A percentile compares a stretch with the other conserved stretches of the same genome.
phyloP scores from a whole-genome alignment of 2,113 vertebrate genomes.

The Martes martes region DNA sequence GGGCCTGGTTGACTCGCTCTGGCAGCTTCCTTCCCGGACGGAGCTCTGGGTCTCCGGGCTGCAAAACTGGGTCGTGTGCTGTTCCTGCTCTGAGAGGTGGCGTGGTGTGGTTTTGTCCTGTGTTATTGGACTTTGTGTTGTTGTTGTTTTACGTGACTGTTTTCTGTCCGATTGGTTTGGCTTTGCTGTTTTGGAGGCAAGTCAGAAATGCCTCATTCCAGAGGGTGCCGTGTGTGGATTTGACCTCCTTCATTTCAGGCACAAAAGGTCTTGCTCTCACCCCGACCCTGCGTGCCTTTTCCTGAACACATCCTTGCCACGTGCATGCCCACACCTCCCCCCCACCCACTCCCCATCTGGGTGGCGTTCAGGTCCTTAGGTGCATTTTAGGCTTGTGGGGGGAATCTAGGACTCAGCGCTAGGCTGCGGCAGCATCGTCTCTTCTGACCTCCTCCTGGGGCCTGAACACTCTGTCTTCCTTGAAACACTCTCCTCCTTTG shows the following conservation, averaged over 20 bases:
- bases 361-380: neutral
- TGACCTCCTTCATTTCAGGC: neutral
- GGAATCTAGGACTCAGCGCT: neutral
- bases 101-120: neutral
- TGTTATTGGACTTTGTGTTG: neutral
- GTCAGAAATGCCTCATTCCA: neutral
- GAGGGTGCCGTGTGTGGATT: neutral
- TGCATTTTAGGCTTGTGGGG: neutral
- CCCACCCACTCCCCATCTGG: neutral
- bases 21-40: neutral
- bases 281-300: neutral
- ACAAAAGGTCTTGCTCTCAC: neutral
- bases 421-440: too few relatives aligned
- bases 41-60: neutral
- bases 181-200: neutral
- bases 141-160: neutral
- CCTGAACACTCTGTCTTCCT: neutral
- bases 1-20: neutral
- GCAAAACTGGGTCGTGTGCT: conserved; percentile 3
- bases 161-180: neutral
- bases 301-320: too few relatives aligned
- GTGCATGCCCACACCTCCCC: fast-evolving
- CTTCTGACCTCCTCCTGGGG: neutral
- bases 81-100: neutral
- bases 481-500: neutral